Evolutionary conservation across 2,888 invertebrate genomes (phyloP).

Genomic region (Tachina lurida): DNA sequence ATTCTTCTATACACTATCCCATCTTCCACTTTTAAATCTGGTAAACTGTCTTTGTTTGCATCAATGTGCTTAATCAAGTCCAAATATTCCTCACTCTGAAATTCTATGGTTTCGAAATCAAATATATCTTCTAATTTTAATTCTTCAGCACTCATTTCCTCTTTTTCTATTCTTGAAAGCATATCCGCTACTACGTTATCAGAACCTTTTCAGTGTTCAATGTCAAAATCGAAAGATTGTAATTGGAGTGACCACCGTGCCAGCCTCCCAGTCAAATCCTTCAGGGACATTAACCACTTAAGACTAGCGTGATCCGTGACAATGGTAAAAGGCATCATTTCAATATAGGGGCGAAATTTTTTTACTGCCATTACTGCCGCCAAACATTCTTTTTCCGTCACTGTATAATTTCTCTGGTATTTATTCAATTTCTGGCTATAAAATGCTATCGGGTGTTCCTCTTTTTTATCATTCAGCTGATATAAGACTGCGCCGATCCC

Average conservation of each 20-base stretch:
- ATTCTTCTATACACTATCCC: neutral
- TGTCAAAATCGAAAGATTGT: neutral
- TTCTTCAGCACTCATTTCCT: neutral
- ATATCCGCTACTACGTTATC: constrained; percentile 12
- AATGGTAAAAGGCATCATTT: too few relatives aligned
- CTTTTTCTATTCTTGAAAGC: neutral
- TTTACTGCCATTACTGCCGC: too few relatives aligned
- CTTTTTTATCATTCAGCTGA: too few relatives aligned
- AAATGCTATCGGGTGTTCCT: too few relatives aligned
- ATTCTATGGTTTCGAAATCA: constrained; percentile 6
- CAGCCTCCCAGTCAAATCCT: constrained; percentile 73
- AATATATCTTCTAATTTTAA: neutral
- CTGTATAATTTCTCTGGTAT: too few relatives aligned
- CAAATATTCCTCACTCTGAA: neutral
- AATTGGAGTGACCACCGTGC: constrained; percentile 50
- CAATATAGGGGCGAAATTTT: too few relatives aligned
- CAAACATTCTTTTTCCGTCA: too few relatives aligned
- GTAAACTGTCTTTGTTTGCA: neutral
- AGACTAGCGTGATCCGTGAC: too few relatives aligned
- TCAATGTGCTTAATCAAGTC: neutral
- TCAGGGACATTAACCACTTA: constrained; percentile 42
- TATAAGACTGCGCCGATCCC: too few relatives aligned
- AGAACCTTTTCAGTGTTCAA: constrained; percentile 21
- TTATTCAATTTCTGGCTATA: too few relatives aligned
- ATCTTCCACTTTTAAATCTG: constrained; percentile 59